Base-by-base conservation (phyloP, 2,113 vertebrate species). In the Dinomys branickii region DNA sequence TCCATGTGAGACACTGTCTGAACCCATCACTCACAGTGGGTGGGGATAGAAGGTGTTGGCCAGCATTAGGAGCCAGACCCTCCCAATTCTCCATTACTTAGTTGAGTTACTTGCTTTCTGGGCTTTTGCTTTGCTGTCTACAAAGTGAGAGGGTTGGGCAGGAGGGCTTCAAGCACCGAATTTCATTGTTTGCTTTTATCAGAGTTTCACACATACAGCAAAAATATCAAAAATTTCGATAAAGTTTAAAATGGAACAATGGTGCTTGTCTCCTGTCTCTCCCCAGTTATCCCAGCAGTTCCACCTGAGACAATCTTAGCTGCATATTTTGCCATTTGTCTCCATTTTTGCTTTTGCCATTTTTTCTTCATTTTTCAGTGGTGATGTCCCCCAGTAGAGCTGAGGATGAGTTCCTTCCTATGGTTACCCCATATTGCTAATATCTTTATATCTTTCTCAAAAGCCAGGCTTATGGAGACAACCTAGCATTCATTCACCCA, bases 1-100 rank as follows among this genome's bases (percentile, higher is more conserved):
- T 98, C 88, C 97, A 98, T 77, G 98, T 98, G 71, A 98, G 98
- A 35, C 54, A 24, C 69, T 50, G 20, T 16, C 47, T 90, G 26
- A 38, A 81, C 20, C 58, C 61, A 41, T 83, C 7, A 30, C 52
- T 80, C 47, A 4, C 17, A 65, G 26, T 35, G 71, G 61, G 33
- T n/a, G 35, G 1, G 2, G 28, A 26, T 4, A 9, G 81, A 41
- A n/a, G 44, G 52, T 35, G n/a, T 28, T 50, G 91, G 56, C 75
- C 30, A 6, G 65, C 75, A 16, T 20, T 14, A 61, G 75, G 38
- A 33, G 5, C 54, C 69, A 54, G 17, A 28, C 2, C 41, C 6
- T 28, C 38, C 86, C 6, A 13, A 3, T 7, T 17, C 63, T 61
- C 44, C 41, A 50, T 22, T 44, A 30, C 17, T 4, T 26, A 6